Percentiles rank a stretch among this genome's conserved stretches.
Conservation (phyloP, 2,797 vertebrate genomes). For the Poecilia wingei region DNA sequence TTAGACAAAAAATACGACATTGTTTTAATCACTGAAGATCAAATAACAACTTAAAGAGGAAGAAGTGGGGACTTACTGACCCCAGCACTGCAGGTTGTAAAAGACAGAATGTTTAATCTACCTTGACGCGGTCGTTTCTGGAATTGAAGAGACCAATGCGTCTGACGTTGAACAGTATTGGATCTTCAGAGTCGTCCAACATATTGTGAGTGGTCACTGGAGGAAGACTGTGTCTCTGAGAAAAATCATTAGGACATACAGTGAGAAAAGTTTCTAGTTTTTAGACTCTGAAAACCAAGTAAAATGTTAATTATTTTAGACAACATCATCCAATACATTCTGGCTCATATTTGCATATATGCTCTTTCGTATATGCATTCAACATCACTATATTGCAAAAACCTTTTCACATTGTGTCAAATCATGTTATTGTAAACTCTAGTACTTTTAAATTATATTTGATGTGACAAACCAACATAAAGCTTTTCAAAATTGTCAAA, state of each 20-base stretch:
- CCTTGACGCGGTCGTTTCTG: constrained; percentile 93
- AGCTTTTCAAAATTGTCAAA: no score
- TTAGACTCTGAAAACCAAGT: not conserved
- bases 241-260: not conserved
- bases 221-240: constrained; percentile 90
- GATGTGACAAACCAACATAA: no score
- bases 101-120: constrained; percentile 41
- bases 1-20: not conserved
- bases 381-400: not conserved
- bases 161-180: constrained; percentile 90
- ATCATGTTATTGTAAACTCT: not conserved
- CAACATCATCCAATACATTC: not conserved
- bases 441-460: no score
- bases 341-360: not conserved
- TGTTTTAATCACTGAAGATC: no score
- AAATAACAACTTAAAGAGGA: no score
- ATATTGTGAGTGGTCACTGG: constrained; percentile 98
- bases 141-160: constrained; percentile 93
- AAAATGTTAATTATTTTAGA: not conserved
- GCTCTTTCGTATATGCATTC: not conserved
- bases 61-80: not conserved
- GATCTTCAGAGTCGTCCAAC: constrained; percentile 89
- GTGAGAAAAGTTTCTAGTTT: not conserved
- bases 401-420: not conserved
- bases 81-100: not conserved